Conservation (phyloP, 2,797 vertebrate genomes). For the Scomberomorus guttatus region DNA sequence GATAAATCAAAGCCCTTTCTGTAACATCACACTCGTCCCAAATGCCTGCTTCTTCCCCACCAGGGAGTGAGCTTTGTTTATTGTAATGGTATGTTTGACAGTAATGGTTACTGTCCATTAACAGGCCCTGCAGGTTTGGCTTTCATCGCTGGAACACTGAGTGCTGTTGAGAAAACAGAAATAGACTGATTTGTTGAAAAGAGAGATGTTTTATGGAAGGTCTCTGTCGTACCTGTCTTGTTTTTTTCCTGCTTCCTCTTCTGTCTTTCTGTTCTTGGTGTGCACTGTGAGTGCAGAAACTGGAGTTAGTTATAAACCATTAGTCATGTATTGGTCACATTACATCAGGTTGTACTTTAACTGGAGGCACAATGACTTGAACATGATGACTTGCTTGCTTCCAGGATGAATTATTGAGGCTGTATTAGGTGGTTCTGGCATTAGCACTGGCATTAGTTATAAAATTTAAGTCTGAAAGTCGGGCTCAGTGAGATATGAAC, state of each 20-base stretch:
- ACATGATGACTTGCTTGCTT: not conserved
- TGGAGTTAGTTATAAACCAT: constrained; percentile 15
- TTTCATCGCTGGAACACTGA: constrained; percentile 31
- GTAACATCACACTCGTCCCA: constrained; percentile 30
- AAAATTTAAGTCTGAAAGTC: constrained; percentile 8
- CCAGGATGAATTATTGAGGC: not conserved
- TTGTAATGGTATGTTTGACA: constrained; percentile 60
- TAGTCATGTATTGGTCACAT: not conserved
- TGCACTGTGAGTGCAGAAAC: not conserved
- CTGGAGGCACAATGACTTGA: not conserved
- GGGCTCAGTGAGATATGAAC: not conserved
- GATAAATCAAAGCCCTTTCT: constrained; percentile 39
- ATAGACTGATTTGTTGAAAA: constrained; percentile 30
- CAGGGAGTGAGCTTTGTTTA: constrained; percentile 51
- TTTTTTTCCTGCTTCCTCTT: constrained; percentile 22
- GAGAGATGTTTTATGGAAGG: constrained; percentile 29
- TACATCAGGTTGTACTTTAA: not conserved
- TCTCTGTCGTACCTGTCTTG: not conserved
- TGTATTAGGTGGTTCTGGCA: not conserved
- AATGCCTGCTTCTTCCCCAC: constrained; percentile 27
- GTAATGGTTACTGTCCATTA: constrained; percentile 67
- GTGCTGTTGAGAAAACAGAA: constrained; percentile 42
- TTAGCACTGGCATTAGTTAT: not conserved
- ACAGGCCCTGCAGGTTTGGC: constrained; percentile 34
- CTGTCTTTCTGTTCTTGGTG: not conserved